phyloP scores from a whole-genome alignment of 2,888 invertebrate genomes.

The Leptopterna dolabrata region DNA sequence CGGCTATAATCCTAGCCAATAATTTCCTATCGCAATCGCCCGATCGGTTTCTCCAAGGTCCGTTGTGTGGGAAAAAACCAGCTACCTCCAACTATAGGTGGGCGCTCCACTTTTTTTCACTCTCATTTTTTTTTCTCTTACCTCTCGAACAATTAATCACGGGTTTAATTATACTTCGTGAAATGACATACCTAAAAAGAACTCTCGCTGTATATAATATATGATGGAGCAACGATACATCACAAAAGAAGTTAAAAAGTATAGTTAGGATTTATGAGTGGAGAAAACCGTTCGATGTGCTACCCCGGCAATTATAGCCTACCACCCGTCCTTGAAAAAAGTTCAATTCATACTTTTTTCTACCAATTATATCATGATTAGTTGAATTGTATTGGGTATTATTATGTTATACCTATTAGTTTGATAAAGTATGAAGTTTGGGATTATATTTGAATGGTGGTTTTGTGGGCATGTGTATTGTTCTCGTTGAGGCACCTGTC shows the following conservation, averaged over 20 bases:
- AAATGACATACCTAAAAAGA: background rate
- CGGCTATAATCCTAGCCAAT: background rate
- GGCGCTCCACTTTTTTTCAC: background rate
- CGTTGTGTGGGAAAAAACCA: background rate
- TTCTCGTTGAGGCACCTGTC: no score
- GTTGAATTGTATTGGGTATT: no score
- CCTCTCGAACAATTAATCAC: background rate
- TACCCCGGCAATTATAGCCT: background rate
- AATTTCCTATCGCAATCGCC: background rate
- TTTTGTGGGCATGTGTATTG: no score
- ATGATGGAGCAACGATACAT: background rate
- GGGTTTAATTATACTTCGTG: constrained; percentile 13
- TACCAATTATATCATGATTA: background rate
- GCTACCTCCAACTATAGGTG: background rate
- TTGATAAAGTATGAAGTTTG: no score
- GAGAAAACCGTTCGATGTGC: background rate
- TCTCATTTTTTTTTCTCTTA: background rate
- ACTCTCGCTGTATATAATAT: background rate
- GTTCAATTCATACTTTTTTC: background rate
- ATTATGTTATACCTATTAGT: no score
- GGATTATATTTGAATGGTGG: no score
- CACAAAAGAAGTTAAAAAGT: background rate
- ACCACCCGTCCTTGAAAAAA: background rate
- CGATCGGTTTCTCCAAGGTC: background rate
- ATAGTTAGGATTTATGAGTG: background rate